Percentiles rank a stretch among this genome's conserved stretches.
Evolutionary conservation across 2,888 invertebrate genomes (phyloP).

Genomic region (Tuta absoluta): DNA sequence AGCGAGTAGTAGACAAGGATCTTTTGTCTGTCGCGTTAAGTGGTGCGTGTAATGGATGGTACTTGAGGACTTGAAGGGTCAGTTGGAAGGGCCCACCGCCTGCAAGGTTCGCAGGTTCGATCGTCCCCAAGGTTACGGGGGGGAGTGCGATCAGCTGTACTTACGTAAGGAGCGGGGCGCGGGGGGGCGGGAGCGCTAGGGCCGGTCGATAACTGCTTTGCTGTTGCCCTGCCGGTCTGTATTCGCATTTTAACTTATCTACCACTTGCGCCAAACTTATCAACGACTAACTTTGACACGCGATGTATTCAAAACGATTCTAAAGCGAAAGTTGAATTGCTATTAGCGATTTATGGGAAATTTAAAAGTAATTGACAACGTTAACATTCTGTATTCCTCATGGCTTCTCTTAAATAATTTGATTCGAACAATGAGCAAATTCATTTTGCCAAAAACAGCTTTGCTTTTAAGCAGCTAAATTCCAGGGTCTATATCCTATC

Average conservation of each 20-base stretch:
- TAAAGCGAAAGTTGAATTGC: slow-evolving; percentile 6
- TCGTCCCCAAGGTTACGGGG: slow-evolving; percentile 78
- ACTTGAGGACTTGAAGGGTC: slow-evolving; percentile 12
- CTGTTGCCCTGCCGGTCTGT: slow-evolving; percentile 62
- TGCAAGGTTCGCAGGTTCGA: slow-evolving; percentile 55
- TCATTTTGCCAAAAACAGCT: not conserved
- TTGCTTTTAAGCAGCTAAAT: not conserved
- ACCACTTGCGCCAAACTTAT: slow-evolving; percentile 28
- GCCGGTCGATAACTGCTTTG: slow-evolving; percentile 76
- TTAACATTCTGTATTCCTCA: not conserved
- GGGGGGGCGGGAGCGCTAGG: slow-evolving; percentile 56
- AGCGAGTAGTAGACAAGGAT: not conserved
- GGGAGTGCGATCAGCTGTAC: slow-evolving; percentile 79
- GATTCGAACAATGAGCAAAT: not conserved
- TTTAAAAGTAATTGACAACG: not conserved
- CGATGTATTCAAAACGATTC: slow-evolving; percentile 19
- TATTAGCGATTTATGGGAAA: slow-evolving; percentile 10
- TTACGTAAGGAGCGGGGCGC: slow-evolving; percentile 72
- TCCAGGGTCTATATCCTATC: no score
- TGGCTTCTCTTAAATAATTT: not conserved
- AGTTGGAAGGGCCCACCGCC: slow-evolving; percentile 40
- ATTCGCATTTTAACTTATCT: slow-evolving; percentile 47
- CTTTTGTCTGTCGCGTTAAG: not conserved
- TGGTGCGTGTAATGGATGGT: slow-evolving; percentile 13
- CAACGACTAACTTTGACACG: slow-evolving; percentile 13